Base-by-base conservation (phyloP, 2,797 vertebrate species). In the Mergus octosetaceus region DNA sequence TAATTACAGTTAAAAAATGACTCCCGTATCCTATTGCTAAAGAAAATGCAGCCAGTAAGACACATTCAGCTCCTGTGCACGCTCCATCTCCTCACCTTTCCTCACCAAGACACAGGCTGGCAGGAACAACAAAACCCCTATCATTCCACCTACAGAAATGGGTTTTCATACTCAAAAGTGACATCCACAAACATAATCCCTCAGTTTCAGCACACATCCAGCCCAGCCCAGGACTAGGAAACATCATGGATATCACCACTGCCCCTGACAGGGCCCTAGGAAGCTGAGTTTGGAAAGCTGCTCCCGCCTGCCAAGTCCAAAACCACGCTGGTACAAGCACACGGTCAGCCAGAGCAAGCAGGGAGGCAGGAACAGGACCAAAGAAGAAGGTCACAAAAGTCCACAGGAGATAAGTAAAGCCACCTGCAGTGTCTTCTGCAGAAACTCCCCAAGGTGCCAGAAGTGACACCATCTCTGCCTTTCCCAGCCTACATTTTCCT, bases 1-100 rank as follows among this genome's bases (percentile, higher is more conserved):
- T 72, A 94, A 89, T 85, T 77, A 78, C n/a, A 71, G 64, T 89
- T 93, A 56, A 89, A 90, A 92, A 76, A 92, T n/a, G 9, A 64
- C 49, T 90, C 73, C 79, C 51, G 71, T 84, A 81, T 72, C n/a
- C 25, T 56, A 49, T 25, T 74, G 80, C 68, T 79, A 30, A 79
- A 90, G 90, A 73, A 90, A 94, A 90, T 21, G 10, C 38, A 93
- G 22, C 32, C 76, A 32, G 8, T 24, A 81, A 84, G 53, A 57
- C 28, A 53, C 1, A 1, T 5, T 9, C 2, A 64, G 64, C n/a
- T 73, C 27, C 38, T 53, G 0, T 1, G 82, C 11, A 65, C 5
- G 2, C 34, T 69, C 27, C 58, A 51, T 45, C 77, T 84, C 88
- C 73, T 39, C 36, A 73, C 11, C 14, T 57, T 75, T 79, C 34